Conservation (phyloP, 1,140 invertebrate genomes). For the Teleogryllus occipitalis region DNA sequence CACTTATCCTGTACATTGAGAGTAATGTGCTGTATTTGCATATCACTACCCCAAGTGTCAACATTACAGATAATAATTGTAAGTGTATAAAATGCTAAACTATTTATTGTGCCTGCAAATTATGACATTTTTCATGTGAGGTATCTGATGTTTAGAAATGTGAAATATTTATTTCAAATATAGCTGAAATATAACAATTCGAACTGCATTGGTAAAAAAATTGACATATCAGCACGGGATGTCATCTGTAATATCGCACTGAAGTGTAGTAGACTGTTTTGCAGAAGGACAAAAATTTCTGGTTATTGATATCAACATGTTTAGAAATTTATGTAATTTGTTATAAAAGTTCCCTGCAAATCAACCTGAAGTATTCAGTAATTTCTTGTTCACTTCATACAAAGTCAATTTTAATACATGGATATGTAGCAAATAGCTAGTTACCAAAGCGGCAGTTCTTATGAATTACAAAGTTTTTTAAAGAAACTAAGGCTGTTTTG, state of each 20-base stretch:
- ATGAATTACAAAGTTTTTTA: background rate
- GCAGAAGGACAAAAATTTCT: background rate
- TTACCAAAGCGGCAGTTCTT: background rate
- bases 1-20: background rate
- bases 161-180: background rate
- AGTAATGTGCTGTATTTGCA: background rate
- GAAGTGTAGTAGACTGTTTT: background rate
- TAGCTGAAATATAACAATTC: background rate
- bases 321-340: background rate
- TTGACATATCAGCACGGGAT: background rate
- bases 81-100: background rate
- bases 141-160: background rate
- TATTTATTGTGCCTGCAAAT: conserved; percentile 1
- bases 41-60: background rate
- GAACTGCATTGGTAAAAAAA: background rate
- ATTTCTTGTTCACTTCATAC: conserved; percentile 1
- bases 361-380: background rate
- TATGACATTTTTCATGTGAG: conserved; percentile 1
- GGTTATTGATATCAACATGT: background rate
- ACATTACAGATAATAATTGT: background rate
- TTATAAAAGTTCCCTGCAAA: background rate
- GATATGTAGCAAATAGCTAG: background rate
- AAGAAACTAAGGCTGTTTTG: background rate
- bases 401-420: conserved; percentile 1
- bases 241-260: conserved; percentile 4